Percentiles rank a stretch among this genome's conserved stretches.
These are phyloP conservation scores for Struthio camelus DNA, from an alignment of 2,113 vertebrate genomes.

Conservation along the genomic window DNA sequence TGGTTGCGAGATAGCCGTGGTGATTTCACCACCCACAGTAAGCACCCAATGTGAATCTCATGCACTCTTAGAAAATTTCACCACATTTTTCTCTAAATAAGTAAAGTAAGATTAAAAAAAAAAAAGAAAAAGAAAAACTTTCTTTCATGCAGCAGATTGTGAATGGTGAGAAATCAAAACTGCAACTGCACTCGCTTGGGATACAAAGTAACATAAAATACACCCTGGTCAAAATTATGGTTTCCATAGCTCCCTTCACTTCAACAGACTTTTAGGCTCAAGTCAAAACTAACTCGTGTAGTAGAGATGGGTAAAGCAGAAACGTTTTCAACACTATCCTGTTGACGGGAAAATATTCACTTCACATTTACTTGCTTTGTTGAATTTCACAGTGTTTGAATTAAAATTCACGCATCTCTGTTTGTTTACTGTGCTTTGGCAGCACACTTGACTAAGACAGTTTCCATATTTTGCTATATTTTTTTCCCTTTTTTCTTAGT, in stretches of 20 bases:
- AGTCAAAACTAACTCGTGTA: not conserved
- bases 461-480: not conserved
- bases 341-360: not conserved
- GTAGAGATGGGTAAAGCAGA: no score
- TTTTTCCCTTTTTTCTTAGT: not conserved
- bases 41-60: not conserved
- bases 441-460: not conserved
- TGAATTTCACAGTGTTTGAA: not conserved
- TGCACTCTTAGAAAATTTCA: not conserved
- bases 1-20: not conserved
- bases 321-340: not conserved
- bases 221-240: not conserved
- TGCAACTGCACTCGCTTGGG: accelerated
- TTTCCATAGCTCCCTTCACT: not conserved
- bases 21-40: not conserved
- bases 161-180: not conserved
- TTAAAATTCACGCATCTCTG: not conserved
- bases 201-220: not conserved
- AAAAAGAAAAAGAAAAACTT: no score
- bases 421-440: not conserved
- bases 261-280: not conserved
- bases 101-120: not conserved
- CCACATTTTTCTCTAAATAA: not conserved
- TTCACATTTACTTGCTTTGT: not conserved
- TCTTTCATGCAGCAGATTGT: not conserved